phyloP scores from a whole-genome alignment of 2,888 invertebrate species.

The Agonopterix alstromeriana region DNA sequence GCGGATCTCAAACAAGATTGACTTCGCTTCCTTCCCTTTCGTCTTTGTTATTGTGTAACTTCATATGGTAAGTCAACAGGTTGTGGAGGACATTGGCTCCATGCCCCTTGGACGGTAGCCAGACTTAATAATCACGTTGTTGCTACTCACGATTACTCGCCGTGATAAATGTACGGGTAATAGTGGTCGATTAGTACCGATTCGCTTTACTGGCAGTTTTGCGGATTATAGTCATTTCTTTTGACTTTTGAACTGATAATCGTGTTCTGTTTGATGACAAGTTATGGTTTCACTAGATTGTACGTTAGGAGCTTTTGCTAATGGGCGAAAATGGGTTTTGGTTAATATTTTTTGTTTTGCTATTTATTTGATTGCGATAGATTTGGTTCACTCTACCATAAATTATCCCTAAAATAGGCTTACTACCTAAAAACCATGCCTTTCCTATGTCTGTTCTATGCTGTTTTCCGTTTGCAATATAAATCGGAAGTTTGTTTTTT shows the following conservation, averaged over 20 bases:
- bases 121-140: constrained; percentile 41
- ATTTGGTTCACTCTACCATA: too few species aligned
- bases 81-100: constrained; percentile 44
- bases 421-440: too few species aligned
- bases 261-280: not conserved
- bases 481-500: too few species aligned
- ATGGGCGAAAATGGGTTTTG: too few species aligned
- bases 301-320: too few species aligned
- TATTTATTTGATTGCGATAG: too few species aligned
- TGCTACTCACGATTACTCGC: constrained; percentile 37
- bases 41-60: constrained; percentile 8
- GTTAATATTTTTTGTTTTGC: too few species aligned
- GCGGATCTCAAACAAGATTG: not conserved
- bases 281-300: too few species aligned
- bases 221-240: not conserved
- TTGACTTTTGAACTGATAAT: too few species aligned
- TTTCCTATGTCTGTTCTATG: too few species aligned
- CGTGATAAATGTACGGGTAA: constrained; percentile 30
- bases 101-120: constrained; percentile 56
- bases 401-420: too few species aligned
- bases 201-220: not conserved
- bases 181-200: constrained; percentile 2
- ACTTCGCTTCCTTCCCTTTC: constrained; percentile 1
- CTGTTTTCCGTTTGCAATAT: too few species aligned
- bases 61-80: constrained; percentile 54